Conservation (phyloP, 2,888 invertebrate genomes). For the Hirtodrosophila histrioides region DNA sequence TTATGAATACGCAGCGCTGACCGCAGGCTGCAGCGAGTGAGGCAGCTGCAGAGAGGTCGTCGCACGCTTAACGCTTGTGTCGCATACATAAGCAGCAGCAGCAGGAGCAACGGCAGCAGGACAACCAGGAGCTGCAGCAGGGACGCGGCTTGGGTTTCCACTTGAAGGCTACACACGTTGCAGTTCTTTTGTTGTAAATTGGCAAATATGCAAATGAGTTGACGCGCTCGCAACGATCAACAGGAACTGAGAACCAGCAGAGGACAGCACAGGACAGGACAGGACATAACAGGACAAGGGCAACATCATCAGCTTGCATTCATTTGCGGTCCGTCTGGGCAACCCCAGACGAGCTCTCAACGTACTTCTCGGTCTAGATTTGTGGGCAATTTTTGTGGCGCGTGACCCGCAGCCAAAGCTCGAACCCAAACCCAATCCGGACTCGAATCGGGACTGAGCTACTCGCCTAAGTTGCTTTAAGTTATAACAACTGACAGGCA, state of each 20-base stretch:
- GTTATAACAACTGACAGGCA: conserved; percentile 42
- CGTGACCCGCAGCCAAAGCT: conserved; percentile 46
- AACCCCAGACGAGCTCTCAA: conserved; percentile 32
- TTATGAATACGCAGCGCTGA: conserved; percentile 73
- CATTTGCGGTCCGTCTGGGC: conserved; percentile 49
- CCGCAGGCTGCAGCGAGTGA: conserved; percentile 51
- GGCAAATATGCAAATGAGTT: conserved; percentile 81
- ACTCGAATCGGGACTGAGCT: conserved; percentile 11
- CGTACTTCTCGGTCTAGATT: conserved; percentile 48
- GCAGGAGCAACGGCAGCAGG: not conserved
- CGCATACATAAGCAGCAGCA: conserved; percentile 67
- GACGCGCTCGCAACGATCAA: conserved; percentile 52
- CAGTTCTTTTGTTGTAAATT: conserved; percentile 75
- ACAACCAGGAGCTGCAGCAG: conserved; percentile 3
- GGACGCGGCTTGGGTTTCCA: conserved; percentile 2
- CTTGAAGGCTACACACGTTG: conserved; percentile 62
- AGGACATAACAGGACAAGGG: conserved; percentile 17
- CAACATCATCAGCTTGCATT: conserved; percentile 47
- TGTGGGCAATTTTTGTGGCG: conserved; percentile 61
- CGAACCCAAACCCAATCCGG: not conserved
- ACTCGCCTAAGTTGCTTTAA: conserved; percentile 20
- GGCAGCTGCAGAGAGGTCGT: conserved; percentile 51
- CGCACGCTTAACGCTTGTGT: conserved; percentile 56
- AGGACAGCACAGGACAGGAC: conserved; percentile 1
- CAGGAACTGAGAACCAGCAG: conserved; percentile 10